These are phyloP conservation scores for Macrotrachela quadricornifera DNA, from an alignment of 1,140 invertebrate genomes.

Conservation along the genomic window DNA sequence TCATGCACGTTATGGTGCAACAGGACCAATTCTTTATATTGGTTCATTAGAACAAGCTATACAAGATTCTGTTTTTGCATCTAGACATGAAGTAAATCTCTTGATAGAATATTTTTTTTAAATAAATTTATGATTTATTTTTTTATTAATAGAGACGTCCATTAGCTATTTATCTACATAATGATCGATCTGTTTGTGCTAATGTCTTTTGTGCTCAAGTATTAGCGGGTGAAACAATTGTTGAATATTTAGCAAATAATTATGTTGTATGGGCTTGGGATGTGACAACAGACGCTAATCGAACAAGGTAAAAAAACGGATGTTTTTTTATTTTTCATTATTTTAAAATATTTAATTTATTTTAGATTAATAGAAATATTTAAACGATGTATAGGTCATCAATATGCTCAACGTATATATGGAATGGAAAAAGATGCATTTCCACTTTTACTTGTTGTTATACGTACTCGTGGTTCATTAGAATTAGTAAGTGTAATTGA, in stretches of 20 bases:
- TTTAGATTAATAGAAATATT: no score
- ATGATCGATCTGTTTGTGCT: slow-evolving; percentile 68
- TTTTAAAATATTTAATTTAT: no score
- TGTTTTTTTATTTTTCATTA: no score
- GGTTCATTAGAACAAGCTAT: slow-evolving; percentile 68
- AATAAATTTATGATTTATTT: slow-evolving; percentile 2
- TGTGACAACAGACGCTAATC: slow-evolving; percentile 60
- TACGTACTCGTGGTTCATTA: no score
- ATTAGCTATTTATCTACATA: slow-evolving; percentile 72
- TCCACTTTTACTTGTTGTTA: background rate
- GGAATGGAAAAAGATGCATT: background rate
- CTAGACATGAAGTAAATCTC: background rate
- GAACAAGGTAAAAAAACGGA: slow-evolving; percentile 40
- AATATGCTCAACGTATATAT: background rate
- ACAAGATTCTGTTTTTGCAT: slow-evolving; percentile 51
- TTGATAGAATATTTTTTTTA: background rate
- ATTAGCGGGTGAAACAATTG: slow-evolving; percentile 61
- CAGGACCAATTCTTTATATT: slow-evolving; percentile 56
- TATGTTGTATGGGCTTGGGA: slow-evolving; percentile 88
- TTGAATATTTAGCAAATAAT: slow-evolving; percentile 59
- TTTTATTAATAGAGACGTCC: slow-evolving; percentile 53
- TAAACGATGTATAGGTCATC: no score
- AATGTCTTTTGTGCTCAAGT: slow-evolving; percentile 87
- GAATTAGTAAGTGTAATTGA: no score
- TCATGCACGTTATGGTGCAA: slow-evolving; percentile 32